Base-by-base conservation (phyloP, 2,797 vertebrate species). In the Phoxinus dragarum region DNA sequence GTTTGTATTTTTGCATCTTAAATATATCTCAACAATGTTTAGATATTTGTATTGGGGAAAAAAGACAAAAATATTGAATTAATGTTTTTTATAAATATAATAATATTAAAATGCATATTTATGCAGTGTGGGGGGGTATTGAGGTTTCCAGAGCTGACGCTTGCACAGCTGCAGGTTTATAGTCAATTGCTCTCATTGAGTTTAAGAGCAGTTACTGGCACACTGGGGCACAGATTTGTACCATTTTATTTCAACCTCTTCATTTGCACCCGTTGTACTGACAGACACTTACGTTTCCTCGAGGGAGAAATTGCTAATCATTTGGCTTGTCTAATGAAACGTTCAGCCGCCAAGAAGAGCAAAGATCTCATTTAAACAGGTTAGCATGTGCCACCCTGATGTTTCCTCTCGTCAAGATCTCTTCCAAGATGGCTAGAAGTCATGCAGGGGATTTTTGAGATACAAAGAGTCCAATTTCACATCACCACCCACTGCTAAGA, bases 391-490 rank as follows among this genome's bases (percentile, higher is more conserved):
- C 76, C 83, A 80, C 40, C 81, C 59, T 75, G 81, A 83, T 67
- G 72, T 52, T 83, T 75, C 81, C 59, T 40, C 72, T 75, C 59
- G 19, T 83, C 81, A 68, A 81, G 83, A 59, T 49, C 9, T 83
- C 64, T 71, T 67, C 5, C 11, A 47, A 59, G 71, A 76, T 49
- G 71, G 42, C 42, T 67, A 38, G 3, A 69, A 64, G 56, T 61
- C 54, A 27, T 69, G 21, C 6, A 27, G 47, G 38, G 69, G 61
- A 47, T 80, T 75, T 87, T 19, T 61, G 47, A 84, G 38, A 80
- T 69, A 76, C 79, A 84, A 87, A 80, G 71, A 67, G 69, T 56
- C 64, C 72, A 76, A 81, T 80, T 87, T 75, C 69, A 84, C 42
- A 52, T 75, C 49, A 44, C 75, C 47, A 5, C 80, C 74, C 56